phyloP scores from a whole-genome alignment of 1,140 invertebrate genomes.

The Cecropterus lyciades region DNA sequence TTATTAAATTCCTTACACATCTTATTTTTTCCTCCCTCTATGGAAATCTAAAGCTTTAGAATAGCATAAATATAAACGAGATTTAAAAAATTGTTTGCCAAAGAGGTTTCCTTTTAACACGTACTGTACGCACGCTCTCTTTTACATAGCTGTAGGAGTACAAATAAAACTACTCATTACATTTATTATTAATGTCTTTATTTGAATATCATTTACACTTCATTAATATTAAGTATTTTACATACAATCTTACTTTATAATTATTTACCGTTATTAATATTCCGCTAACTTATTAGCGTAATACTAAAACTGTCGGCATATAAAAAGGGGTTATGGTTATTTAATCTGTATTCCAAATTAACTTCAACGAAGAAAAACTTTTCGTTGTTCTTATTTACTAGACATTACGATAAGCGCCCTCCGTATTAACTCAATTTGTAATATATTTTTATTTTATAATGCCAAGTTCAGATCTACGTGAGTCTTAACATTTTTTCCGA shows the following conservation, averaged over 20 bases:
- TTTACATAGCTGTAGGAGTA: too few relatives aligned
- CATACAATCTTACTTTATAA: conserved; percentile 48
- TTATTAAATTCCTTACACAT: too few relatives aligned
- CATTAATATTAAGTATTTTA: conserved; percentile 62
- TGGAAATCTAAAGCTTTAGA: too few relatives aligned
- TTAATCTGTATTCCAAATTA: conserved; percentile 19
- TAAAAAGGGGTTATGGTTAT: conserved; percentile 11
- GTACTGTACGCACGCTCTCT: too few relatives aligned
- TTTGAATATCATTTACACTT: conserved; percentile 70
- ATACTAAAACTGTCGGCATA: conserved; percentile 30
- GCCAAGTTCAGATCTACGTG: not conserved
- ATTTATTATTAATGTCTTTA: conserved; percentile 73
- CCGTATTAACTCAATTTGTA: not conserved
- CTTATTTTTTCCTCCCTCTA: too few relatives aligned
- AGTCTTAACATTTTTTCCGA: not conserved
- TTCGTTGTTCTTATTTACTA: conserved; percentile 20
- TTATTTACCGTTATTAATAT: conserved; percentile 36
- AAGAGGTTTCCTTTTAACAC: too few relatives aligned
- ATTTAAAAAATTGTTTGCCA: too few relatives aligned
- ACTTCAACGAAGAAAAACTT: conserved; percentile 4
- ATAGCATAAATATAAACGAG: too few relatives aligned
- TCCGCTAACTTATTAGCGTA: conserved; percentile 39
- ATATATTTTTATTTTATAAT: not conserved
- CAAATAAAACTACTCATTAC: conserved; percentile 45
- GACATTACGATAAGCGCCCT: not conserved